Percentiles rank a stretch among this genome's conserved stretches.
These are phyloP conservation scores for Centroberyx gerrardi DNA, from an alignment of 2,797 vertebrate species.

Conservation along the genomic window DNA sequence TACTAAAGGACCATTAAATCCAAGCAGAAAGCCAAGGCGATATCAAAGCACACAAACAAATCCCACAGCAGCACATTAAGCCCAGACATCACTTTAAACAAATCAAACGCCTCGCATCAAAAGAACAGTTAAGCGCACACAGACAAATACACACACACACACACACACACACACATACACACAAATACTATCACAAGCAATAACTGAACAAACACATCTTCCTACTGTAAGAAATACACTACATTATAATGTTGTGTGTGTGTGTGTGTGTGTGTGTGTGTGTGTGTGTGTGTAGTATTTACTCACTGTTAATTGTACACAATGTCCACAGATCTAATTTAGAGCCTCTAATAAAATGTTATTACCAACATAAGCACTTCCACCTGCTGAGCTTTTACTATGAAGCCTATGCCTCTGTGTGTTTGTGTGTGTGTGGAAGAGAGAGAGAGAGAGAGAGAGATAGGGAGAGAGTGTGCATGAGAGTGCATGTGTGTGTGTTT, in stretches of 20 bases:
- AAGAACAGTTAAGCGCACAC: slow-evolving; percentile 66
- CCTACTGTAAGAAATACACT: slow-evolving; percentile 9
- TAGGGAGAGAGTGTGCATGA: neutral
- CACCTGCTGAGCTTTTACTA: slow-evolving; percentile 74
- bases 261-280: slow-evolving; percentile 27
- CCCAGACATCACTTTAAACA: slow-evolving; percentile 82
- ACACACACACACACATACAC: slow-evolving; percentile 49
- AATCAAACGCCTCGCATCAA: slow-evolving; percentile 83
- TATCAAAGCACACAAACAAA: slow-evolving; percentile 85
- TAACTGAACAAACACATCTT: slow-evolving; percentile 52
- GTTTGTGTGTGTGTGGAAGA: slow-evolving; percentile 1
- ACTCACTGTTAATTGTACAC: slow-evolving; percentile 69
- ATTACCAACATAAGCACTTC: slow-evolving; percentile 77
- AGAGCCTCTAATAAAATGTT: slow-evolving; percentile 78
- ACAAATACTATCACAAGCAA: slow-evolving; percentile 49
- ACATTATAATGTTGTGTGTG: neutral
- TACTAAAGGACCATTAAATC: slow-evolving; percentile 76
- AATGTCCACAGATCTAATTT: slow-evolving; percentile 73
- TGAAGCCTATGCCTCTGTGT: slow-evolving; percentile 24
- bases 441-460: slow-evolving; percentile 15
- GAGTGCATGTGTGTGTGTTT: neutral
- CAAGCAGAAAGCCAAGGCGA: slow-evolving; percentile 72
- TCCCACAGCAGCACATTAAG: slow-evolving; percentile 82
- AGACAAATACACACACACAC: slow-evolving; percentile 62
- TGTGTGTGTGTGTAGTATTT: slow-evolving; percentile 56